Evolutionary conservation across 2,888 invertebrate genomes (phyloP).

Genomic region (Aphidius colemani): DNA sequence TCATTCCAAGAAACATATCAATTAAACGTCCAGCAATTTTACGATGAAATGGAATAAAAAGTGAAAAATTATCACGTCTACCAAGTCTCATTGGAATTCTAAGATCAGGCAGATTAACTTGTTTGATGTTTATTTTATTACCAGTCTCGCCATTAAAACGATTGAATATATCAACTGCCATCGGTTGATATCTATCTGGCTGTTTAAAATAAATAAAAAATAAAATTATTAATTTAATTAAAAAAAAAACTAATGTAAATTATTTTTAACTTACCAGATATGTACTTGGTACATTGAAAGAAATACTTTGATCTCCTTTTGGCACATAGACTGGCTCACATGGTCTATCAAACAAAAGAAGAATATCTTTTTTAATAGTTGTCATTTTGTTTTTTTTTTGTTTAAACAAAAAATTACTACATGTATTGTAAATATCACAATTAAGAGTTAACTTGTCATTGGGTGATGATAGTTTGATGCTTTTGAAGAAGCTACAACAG

Average conservation of each 20-base stretch:
- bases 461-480: too few species aligned
- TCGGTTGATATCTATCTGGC: conserved; percentile 64
- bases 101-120: conserved; percentile 70
- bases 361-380: conserved; percentile 37
- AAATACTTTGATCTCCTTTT: conserved; percentile 69
- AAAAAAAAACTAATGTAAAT: too few species aligned
- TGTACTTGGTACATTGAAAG: conserved; percentile 69
- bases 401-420: too few species aligned
- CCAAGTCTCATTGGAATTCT: conserved; percentile 67
- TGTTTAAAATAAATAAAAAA: conserved; percentile 37
- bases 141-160: conserved; percentile 64
- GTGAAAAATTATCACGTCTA: conserved; percentile 72
- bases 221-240: background rate
- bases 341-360: conserved; percentile 74
- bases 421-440: too few species aligned
- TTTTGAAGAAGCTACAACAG: too few species aligned
- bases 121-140: conserved; percentile 63
- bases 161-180: conserved; percentile 65
- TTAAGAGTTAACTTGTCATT: too few species aligned
- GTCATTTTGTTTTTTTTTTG: conserved; percentile 18
- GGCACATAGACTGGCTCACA: conserved; percentile 78
- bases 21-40: conserved; percentile 73
- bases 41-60: conserved; percentile 75
- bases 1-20: conserved; percentile 73
- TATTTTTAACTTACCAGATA: conserved; percentile 66